These are phyloP conservation scores for Galeopterus variegatus DNA, from an alignment of 2,113 vertebrate genomes.

Conservation along the genomic window DNA sequence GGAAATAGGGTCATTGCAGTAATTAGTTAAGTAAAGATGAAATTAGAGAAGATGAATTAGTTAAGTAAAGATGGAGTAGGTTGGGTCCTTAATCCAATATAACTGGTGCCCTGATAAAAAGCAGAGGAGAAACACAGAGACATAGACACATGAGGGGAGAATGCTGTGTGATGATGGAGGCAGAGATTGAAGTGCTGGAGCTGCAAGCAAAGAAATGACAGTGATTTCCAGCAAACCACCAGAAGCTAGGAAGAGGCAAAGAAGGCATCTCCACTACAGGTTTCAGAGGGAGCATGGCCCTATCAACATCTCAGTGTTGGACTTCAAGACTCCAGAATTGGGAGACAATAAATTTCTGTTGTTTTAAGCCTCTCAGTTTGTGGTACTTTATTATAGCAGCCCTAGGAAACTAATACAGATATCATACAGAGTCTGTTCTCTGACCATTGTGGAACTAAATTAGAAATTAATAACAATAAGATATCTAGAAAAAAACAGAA, in stretches of 20 bases:
- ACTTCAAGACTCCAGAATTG: background rate
- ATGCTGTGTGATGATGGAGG: background rate
- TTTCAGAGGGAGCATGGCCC: background rate
- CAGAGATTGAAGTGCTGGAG: background rate
- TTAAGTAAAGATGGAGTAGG: background rate
- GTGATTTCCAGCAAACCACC: background rate
- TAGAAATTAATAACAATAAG: background rate
- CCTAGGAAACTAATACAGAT: background rate
- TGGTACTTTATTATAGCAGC: background rate
- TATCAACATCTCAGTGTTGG: background rate
- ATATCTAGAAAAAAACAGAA: background rate
- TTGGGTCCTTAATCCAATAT: background rate
- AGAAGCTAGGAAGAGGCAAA: background rate
- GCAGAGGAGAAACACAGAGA: background rate
- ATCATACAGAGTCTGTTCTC: background rate
- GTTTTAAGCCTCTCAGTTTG: background rate
- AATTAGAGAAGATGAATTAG: background rate
- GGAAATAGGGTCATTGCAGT: background rate
- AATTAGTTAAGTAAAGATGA: background rate
- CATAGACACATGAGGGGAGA: background rate
- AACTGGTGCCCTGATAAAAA: background rate
- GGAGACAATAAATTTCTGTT: background rate
- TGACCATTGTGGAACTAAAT: background rate
- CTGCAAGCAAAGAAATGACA: background rate
- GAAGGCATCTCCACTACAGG: background rate